These are phyloP conservation scores for Mactromeris polynyma DNA, from an alignment of 2,888 invertebrate species.

Conservation along the genomic window DNA sequence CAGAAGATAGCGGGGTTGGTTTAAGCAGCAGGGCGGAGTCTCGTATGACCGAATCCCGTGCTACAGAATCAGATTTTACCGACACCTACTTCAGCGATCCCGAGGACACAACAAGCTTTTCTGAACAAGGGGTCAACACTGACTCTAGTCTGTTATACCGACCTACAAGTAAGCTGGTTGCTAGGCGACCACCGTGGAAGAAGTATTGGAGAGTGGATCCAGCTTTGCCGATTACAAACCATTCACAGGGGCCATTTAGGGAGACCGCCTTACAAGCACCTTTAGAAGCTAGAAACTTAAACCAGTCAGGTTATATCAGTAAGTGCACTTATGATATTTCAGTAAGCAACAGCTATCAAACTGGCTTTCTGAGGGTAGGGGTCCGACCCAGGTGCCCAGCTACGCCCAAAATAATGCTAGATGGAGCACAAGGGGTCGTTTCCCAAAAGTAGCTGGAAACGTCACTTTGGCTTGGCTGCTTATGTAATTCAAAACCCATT, in stretches of 20 bases:
- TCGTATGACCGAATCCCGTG: not conserved
- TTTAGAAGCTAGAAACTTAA: constrained; percentile 78
- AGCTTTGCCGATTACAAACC: constrained; percentile 71
- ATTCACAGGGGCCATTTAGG: constrained; percentile 74
- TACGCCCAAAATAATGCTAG: too few relatives aligned
- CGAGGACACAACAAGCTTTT: constrained; percentile 47
- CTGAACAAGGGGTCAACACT: constrained; percentile 71
- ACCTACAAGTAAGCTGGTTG: constrained; percentile 48
- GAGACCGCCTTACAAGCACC: constrained; percentile 82
- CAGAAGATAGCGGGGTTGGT: constrained; percentile 24
- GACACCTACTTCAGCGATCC: constrained; percentile 69
- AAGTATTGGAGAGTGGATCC: constrained; percentile 85
- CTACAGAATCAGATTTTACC: constrained; percentile 18
- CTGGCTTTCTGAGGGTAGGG: too few relatives aligned
- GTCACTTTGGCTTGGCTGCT: too few relatives aligned
- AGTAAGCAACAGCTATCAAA: too few relatives aligned
- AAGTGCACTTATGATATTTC: too few relatives aligned
- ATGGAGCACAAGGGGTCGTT: too few relatives aligned
- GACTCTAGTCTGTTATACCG: constrained; percentile 75
- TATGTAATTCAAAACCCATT: too few relatives aligned
- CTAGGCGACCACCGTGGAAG: constrained; percentile 78
- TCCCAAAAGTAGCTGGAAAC: too few relatives aligned
- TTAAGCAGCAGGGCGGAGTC: not conserved
- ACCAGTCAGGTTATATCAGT: constrained; percentile 73
- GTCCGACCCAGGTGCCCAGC: too few relatives aligned